These are phyloP conservation scores for Ips nitidus DNA, from an alignment of 1,140 invertebrate species.

Conservation along the genomic window DNA sequence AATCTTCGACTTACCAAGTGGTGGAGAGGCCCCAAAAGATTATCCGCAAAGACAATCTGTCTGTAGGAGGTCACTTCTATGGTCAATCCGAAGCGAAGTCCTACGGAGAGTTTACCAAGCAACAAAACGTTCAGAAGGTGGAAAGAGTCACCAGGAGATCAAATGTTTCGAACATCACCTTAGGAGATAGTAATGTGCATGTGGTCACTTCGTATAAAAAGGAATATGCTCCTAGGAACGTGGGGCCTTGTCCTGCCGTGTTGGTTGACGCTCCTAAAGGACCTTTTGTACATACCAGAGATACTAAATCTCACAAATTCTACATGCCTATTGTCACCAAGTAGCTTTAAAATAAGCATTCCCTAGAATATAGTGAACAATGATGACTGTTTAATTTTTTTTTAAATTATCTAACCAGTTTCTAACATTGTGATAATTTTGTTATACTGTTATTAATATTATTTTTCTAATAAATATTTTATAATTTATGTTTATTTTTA, in stretches of 20 bases:
- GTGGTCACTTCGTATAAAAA: constrained; percentile 71
- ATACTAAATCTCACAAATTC: constrained; percentile 80
- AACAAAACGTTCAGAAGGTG: constrained; percentile 54
- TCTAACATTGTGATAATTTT: constrained; percentile 47
- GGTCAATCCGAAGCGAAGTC: constrained; percentile 65
- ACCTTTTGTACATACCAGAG: constrained; percentile 78
- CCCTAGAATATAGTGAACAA: neutral
- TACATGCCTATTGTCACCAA: constrained; percentile 62
- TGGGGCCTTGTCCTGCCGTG: constrained; percentile 76
- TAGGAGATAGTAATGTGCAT: constrained; percentile 62
- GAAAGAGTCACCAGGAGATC: constrained; percentile 61
- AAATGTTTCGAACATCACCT: constrained; percentile 70
- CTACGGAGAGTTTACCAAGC: constrained; percentile 67
- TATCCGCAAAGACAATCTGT: constrained; percentile 63
- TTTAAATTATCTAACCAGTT: constrained; percentile 18
- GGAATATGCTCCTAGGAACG: constrained; percentile 68
- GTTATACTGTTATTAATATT: constrained; percentile 27
- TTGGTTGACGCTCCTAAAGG: constrained; percentile 70
- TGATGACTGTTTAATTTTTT: constrained; percentile 1
- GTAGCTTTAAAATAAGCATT: constrained; percentile 6
- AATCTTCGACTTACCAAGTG: constrained; percentile 53
- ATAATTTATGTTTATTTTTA: constrained; percentile 13
- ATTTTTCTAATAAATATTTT: constrained; percentile 30
- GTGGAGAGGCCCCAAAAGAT: constrained; percentile 59
- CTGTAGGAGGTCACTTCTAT: constrained; percentile 70